These are phyloP conservation scores for Notothenia coriiceps DNA, from an alignment of 2,113 vertebrate species.

Conservation along the genomic window DNA sequence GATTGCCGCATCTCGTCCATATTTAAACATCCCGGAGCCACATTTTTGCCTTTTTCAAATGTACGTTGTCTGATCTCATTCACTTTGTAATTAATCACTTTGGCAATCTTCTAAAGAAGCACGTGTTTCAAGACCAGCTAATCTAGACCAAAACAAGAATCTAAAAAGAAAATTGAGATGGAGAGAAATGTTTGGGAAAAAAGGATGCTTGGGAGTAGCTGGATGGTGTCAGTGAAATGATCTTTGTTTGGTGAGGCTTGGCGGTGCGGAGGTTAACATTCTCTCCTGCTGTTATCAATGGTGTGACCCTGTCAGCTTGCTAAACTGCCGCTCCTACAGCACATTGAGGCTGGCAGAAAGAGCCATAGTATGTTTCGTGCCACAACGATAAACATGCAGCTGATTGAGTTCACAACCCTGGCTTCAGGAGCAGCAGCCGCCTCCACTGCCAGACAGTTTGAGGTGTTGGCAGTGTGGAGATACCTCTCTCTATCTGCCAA, in stretches of 20 bases:
- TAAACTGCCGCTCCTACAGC: slow-evolving; percentile 60
- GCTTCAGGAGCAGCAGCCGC: slow-evolving; percentile 57
- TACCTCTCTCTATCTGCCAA: slow-evolving; percentile 44
- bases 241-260: slow-evolving; percentile 31
- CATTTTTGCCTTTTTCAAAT: slow-evolving; percentile 61
- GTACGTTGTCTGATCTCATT: slow-evolving; percentile 71
- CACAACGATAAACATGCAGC: slow-evolving; percentile 72
- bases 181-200: not conserved
- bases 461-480: slow-evolving; percentile 49
- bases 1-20: slow-evolving; percentile 46
- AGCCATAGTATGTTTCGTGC: slow-evolving; percentile 50
- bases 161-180: not conserved
- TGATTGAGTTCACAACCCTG: slow-evolving; percentile 82
- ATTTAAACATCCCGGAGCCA: slow-evolving; percentile 54
- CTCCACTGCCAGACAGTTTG: slow-evolving; percentile 41
- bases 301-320: slow-evolving; percentile 50
- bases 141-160: slow-evolving; percentile 3
- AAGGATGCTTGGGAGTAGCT: slow-evolving; percentile 11
- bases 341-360: slow-evolving; percentile 36
- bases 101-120: slow-evolving; percentile 51
- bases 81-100: slow-evolving; percentile 78
- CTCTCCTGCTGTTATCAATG: slow-evolving; percentile 55
- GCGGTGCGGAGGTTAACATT: slow-evolving; percentile 40
- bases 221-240: slow-evolving; percentile 44
- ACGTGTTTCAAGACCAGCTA: slow-evolving; percentile 41